Base-by-base conservation (phyloP, 2,797 vertebrate species). In the Zenarchopterus dispar region DNA sequence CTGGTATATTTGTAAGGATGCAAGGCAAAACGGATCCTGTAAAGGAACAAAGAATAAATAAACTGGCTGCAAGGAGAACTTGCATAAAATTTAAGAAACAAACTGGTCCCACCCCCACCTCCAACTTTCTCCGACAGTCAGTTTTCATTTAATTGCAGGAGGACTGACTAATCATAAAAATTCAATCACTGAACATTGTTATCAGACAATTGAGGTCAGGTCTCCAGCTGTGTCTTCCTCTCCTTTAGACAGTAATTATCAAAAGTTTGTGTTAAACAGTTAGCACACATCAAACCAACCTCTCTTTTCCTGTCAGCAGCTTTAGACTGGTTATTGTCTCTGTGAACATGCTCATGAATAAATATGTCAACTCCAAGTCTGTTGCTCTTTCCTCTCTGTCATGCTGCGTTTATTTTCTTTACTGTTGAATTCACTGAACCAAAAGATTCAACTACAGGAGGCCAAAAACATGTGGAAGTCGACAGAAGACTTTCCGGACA, bases 321-420 rank as follows among this genome's bases (percentile, higher is more conserved):
- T 52, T 49, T 59, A 51, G 21, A 49, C 48, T 49, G n/a, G 49
- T 26, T 45, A 51, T 24, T 42, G 31, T 63, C 60, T 62, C 22
- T 31, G 36, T 47, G 41, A 58, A 50, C 13, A 7, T 46, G 51
- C 21, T 47, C 51, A 65, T 50, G 23, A 36, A 36, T 36, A 36
- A 36, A 36, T 36, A 36, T 1, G 33, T 36, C 33, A 1, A 10
- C 33, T 36, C 6, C 33, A 36, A 36, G 33, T 36, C 33, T 5
- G 33, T 13, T 13, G 9, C 1, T 36, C 33, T 36, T 13, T 10
- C 5, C 31, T 33, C 33, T 11, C 3, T 36, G 33, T 36, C 5
- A 36, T 13, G 33, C 2, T 36, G 33, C 33, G 1, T 36, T 36
- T 36, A 36, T 36, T 36, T 36, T 13, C 10, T 13, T 36, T 28